These are phyloP conservation scores for Lasioglossum figueresi DNA, from an alignment of 2,888 invertebrate genomes.

Conservation along the genomic window DNA sequence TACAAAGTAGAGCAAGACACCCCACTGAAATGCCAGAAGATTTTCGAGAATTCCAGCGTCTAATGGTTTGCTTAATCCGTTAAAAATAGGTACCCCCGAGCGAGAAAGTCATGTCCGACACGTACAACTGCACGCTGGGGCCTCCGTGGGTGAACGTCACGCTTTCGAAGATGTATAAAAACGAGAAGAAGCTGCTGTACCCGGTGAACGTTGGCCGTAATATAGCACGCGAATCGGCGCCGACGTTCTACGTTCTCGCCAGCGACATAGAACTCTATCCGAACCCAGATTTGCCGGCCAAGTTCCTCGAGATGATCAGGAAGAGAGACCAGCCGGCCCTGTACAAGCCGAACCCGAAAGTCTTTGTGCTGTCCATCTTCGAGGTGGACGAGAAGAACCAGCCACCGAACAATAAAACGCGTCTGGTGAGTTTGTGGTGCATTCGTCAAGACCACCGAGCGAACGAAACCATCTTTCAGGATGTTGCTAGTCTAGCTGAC, in stretches of 20 bases:
- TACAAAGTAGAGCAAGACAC: not conserved
- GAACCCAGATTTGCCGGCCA: conserved; percentile 91
- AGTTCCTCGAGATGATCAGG: conserved; percentile 94
- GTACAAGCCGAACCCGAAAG: conserved; percentile 87
- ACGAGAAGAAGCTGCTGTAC: conserved; percentile 92
- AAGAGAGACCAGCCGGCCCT: conserved; percentile 88
- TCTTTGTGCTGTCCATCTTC: conserved; percentile 95
- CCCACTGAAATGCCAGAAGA: not conserved
- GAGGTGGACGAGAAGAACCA: conserved; percentile 89
- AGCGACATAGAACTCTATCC: conserved; percentile 97
- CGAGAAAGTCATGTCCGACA: conserved; percentile 86
- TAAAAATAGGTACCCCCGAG: conserved; percentile 88
- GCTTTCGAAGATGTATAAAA: conserved; percentile 89
- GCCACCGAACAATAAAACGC: conserved; percentile 80
- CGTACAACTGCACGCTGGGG: conserved; percentile 89
- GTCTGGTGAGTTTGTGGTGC: conserved; percentile 79
- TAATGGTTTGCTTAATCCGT: conserved; percentile 9
- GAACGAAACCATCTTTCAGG: not conserved
- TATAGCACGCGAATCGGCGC: conserved; percentile 92
- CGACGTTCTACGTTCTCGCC: conserved; percentile 92
- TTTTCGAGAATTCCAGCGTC: not conserved
- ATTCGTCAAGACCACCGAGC: not conserved
- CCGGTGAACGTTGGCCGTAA: conserved; percentile 96
- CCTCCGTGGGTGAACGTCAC: conserved; percentile 90
- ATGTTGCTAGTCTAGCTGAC: not conserved